Percentiles rank a stretch among this genome's conserved stretches.
Evolutionary conservation across 2,797 vertebrate genomes (phyloP).

Genomic region (Trichosurus vulpecula): DNA sequence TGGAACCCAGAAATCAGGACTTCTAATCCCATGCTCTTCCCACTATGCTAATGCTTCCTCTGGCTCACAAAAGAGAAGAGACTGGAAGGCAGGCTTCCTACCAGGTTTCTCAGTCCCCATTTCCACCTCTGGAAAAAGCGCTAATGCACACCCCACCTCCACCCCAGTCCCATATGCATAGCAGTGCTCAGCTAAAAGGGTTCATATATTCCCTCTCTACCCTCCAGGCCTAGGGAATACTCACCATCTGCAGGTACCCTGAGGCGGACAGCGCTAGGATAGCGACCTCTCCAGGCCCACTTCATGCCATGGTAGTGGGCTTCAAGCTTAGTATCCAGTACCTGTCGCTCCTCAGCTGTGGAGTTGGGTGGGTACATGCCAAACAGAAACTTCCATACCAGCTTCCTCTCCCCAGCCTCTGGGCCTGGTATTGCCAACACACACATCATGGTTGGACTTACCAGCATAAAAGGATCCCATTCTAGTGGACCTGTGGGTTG

Average conservation of each 20-base stretch:
- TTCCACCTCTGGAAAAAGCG: not conserved
- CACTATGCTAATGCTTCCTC: not conserved
- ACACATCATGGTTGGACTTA: not conserved
- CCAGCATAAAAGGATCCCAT: not conserved
- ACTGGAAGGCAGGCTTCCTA: not conserved
- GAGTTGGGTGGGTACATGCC: slow-evolving; percentile 90
- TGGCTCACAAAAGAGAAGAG: not conserved
- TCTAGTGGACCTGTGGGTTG: not conserved
- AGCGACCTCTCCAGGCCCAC: slow-evolving; percentile 86
- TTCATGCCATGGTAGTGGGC: slow-evolving; percentile 88
- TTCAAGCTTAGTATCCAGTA: slow-evolving; percentile 85
- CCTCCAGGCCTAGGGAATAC: not conserved
- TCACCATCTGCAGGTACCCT: slow-evolving; percentile 51
- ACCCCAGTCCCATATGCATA: not conserved
- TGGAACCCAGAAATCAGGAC: too few species aligned
- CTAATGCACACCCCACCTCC: too few species aligned
- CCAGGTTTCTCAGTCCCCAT: not conserved
- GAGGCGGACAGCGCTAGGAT: slow-evolving; percentile 82
- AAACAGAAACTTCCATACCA: slow-evolving; percentile 89
- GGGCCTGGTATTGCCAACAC: slow-evolving; percentile 74
- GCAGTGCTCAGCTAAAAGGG: not conserved
- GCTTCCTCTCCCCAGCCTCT: slow-evolving; percentile 84
- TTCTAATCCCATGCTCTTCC: not conserved
- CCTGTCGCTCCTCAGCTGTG: slow-evolving; percentile 86
- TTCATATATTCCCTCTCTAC: not conserved